phyloP scores from a whole-genome alignment of 2,113 vertebrate genomes.

The Urocitellus parryii region DNA sequence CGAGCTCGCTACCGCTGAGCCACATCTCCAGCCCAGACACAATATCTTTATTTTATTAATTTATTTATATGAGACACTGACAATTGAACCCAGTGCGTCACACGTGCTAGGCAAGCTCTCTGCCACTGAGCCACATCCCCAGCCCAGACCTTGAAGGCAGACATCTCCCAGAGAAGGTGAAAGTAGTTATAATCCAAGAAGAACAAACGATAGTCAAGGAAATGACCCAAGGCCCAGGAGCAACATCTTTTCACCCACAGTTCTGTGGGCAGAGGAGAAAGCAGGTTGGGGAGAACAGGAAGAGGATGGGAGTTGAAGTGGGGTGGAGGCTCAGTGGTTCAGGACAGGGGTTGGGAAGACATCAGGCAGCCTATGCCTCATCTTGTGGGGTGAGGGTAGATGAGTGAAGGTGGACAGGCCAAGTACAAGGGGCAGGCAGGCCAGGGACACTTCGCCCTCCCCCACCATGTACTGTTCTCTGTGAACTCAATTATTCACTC shows the following conservation, averaged over 20 bases:
- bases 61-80: no score
- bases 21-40: no score
- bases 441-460: background rate
- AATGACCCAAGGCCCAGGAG: background rate
- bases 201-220: background rate
- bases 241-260: no score
- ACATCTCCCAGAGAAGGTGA: background rate
- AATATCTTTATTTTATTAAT: no score
- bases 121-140: no score
- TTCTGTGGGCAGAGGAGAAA: background rate
- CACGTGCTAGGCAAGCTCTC: no score
- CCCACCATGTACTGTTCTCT: background rate
- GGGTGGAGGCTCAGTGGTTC: fast-evolving
- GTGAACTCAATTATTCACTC: background rate
- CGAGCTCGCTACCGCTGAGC: no score
- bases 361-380: background rate
- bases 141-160: background rate
- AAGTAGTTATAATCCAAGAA: background rate
- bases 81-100: no score
- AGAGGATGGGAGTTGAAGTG: background rate
- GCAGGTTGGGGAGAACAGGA: background rate
- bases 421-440: background rate
- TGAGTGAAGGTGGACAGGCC: no score
- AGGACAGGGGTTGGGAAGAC: background rate
- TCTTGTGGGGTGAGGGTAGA: background rate